Percentiles rank a stretch among this genome's conserved stretches.
Conservation (phyloP, 2,888 invertebrate genomes). For the Ennomos erosarius region DNA sequence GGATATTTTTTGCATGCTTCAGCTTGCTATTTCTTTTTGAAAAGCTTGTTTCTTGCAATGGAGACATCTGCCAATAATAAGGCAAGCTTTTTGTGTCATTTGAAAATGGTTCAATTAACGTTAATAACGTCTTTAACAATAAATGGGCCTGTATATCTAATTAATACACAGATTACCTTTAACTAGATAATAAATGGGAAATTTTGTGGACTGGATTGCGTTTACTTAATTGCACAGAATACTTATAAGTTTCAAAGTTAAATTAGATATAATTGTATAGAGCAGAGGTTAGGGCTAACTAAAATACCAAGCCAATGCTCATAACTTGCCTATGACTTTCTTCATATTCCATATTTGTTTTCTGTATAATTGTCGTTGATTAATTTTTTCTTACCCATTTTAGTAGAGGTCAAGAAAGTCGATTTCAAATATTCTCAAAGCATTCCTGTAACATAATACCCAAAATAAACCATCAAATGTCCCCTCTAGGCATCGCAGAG, state of each 20-base stretch:
- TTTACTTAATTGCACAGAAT: no score
- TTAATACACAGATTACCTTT: no score
- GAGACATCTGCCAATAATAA: conserved; percentile 63
- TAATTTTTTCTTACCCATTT: background rate
- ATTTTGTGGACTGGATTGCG: no score
- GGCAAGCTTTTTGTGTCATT: conserved; percentile 29
- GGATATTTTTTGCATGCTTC: conserved; percentile 73
- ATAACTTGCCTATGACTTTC: no score
- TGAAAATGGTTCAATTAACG: conserved; percentile 38
- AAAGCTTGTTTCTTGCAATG: conserved; percentile 53
- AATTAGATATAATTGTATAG: no score
- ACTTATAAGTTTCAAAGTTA: no score
- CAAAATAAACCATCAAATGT: conserved; percentile 54
- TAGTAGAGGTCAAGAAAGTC: conserved; percentile 12
- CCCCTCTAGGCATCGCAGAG: conserved; percentile 62
- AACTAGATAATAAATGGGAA: no score
- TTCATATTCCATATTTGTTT: no score
- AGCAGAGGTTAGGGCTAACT: no score
- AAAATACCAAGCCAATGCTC: no score
- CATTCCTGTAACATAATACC: conserved; percentile 42
- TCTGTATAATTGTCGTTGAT: conserved; percentile 26
- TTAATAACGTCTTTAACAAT: conserved; percentile 11
- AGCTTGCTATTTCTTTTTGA: conserved; percentile 59
- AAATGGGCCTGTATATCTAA: no score
- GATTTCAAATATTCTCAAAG: conserved; percentile 30